These are phyloP conservation scores for Patella caerulea DNA, from an alignment of 2,888 invertebrate species.

Conservation along the genomic window DNA sequence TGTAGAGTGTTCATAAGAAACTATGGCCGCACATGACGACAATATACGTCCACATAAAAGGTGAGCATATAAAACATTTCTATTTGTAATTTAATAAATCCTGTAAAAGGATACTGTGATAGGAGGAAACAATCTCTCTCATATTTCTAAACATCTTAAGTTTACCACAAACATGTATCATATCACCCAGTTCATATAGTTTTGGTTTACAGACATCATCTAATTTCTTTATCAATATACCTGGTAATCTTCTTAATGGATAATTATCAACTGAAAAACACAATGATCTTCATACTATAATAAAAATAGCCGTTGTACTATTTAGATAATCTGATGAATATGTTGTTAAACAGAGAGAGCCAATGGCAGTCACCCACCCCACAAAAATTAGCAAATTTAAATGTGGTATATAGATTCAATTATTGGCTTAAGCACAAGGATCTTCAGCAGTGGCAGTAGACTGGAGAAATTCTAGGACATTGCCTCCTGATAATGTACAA, in stretches of 20 bases:
- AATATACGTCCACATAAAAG: neutral
- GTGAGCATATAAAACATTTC: too few species aligned
- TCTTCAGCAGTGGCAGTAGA: too few species aligned
- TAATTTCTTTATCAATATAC: neutral
- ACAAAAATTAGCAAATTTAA: too few species aligned
- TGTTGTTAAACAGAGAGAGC: too few species aligned
- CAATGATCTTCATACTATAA: neutral
- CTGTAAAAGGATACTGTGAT: constrained; percentile 51
- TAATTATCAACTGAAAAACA: neutral
- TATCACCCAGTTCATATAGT: constrained; percentile 49
- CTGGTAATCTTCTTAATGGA: constrained; percentile 1
- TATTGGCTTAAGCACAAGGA: too few species aligned
- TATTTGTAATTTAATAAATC: neutral
- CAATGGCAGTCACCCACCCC: too few species aligned
- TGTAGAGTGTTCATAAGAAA: too few species aligned
- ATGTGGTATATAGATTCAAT: too few species aligned
- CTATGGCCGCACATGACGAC: neutral
- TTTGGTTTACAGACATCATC: neutral
- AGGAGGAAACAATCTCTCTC: constrained; percentile 51
- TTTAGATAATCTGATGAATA: too few species aligned
- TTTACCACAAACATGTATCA: constrained; percentile 55
- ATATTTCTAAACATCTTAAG: constrained; percentile 51
- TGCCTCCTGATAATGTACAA: too few species aligned
- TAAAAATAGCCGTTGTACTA: neutral
- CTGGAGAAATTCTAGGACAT: too few species aligned